Evolutionary conservation across 2,888 invertebrate genomes (phyloP).

Genomic region (Melieria omissa): DNA sequence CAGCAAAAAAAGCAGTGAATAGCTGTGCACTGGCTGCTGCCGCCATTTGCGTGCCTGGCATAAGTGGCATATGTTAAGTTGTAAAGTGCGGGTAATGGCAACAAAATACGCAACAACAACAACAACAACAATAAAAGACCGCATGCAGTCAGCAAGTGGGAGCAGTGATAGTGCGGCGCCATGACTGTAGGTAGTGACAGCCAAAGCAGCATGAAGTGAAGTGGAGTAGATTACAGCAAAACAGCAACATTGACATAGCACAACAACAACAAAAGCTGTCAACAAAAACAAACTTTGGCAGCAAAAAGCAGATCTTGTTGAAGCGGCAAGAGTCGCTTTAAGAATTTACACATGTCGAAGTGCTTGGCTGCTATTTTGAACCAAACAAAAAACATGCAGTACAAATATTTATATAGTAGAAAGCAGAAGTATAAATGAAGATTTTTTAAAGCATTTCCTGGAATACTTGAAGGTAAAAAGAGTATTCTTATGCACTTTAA

Average conservation of each 20-base stretch:
- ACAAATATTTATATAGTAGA: no score
- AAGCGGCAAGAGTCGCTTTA: no score
- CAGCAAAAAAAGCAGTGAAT: not conserved
- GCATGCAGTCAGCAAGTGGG: not conserved
- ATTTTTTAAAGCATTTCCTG: no score
- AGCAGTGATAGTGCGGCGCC: not conserved
- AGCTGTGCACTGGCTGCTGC: not conserved
- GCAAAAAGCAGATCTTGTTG: not conserved
- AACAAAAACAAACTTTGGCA: not conserved
- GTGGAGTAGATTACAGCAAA: conserved; percentile 22
- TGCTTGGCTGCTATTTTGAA: no score
- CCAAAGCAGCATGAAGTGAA: not conserved
- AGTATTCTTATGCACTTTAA: no score
- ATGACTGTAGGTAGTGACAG: not conserved
- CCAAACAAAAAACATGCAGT: no score
- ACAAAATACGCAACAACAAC: conserved; percentile 16
- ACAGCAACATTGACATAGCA: not conserved
- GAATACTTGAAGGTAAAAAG: no score
- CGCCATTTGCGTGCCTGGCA: conserved; percentile 10
- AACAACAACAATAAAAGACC: conserved; percentile 1
- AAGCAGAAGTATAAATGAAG: no score
- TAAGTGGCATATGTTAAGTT: conserved; percentile 37
- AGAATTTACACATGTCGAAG: no score
- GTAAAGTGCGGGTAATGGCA: conserved; percentile 12
- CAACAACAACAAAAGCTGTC: not conserved